Evolutionary conservation across 2,113 vertebrate genomes (phyloP).

Genomic region (rat (Rattus norvegicus)): GRCr8 NC_086025.1:47180001-47180500

Average conservation of each 20-base stretch:
- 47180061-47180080: neutral
- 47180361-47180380: neutral
- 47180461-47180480: too few species aligned
- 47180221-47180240: neutral
- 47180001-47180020: neutral
- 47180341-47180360: neutral
- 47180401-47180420: neutral
- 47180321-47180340: neutral
- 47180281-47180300: neutral
- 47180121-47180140: neutral
- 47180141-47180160: slow-evolving; percentile 45
- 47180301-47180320: neutral
- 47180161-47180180: neutral
- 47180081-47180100: too few species aligned
- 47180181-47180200: neutral
- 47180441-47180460: too few species aligned
- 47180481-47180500: too few species aligned
- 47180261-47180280: neutral
- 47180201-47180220: neutral
- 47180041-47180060: neutral
- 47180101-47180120: neutral
- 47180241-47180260: neutral
- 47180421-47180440: neutral
- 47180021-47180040: neutral
- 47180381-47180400: slow-evolving; percentile 10